Percentiles rank a stretch among this genome's conserved stretches.
Evolutionary conservation across 2,113 vertebrate species (phyloP).

Genomic region (Ramphastos sulfuratus): DNA sequence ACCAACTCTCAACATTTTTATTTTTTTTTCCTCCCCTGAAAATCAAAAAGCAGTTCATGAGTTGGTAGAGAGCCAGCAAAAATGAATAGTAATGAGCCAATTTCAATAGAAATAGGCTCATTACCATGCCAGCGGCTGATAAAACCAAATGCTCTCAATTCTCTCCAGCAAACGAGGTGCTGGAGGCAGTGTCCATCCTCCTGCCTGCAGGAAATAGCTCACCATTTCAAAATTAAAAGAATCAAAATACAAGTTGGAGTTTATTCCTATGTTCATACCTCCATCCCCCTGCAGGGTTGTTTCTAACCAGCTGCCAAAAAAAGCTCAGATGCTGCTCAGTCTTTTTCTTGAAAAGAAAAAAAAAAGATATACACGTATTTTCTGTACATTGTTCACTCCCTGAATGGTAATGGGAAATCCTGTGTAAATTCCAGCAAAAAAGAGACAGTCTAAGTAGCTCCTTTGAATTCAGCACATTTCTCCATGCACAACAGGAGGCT

Average conservation of each 20-base stretch:
- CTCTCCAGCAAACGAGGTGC: constrained; percentile 74
- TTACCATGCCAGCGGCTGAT: constrained; percentile 78
- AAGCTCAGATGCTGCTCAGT: constrained; percentile 17
- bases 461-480: constrained; percentile 51
- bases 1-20: constrained; percentile 37
- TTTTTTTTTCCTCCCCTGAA: neutral
- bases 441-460: neutral
- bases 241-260: constrained; percentile 69
- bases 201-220: constrained; percentile 72
- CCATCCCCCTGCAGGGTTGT: constrained; percentile 35
- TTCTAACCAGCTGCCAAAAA: constrained; percentile 59
- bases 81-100: constrained; percentile 80
- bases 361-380: neutral
- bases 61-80: constrained; percentile 77
- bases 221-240: constrained; percentile 73
- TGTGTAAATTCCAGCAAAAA: constrained; percentile 37
- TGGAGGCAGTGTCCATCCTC: constrained; percentile 72
- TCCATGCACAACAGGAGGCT: neutral
- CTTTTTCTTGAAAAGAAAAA: constrained; percentile 20
- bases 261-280: constrained; percentile 60
- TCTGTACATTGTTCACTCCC: neutral
- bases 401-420: constrained; percentile 58
- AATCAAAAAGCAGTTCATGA: constrained; percentile 76
- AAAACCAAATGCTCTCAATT: constrained; percentile 80
- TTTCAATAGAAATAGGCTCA: constrained; percentile 81